Percentiles rank a stretch among this genome's conserved stretches.
Conservation (phyloP, 2,797 vertebrate species). For the Hyperoplus immaculatus region DNA sequence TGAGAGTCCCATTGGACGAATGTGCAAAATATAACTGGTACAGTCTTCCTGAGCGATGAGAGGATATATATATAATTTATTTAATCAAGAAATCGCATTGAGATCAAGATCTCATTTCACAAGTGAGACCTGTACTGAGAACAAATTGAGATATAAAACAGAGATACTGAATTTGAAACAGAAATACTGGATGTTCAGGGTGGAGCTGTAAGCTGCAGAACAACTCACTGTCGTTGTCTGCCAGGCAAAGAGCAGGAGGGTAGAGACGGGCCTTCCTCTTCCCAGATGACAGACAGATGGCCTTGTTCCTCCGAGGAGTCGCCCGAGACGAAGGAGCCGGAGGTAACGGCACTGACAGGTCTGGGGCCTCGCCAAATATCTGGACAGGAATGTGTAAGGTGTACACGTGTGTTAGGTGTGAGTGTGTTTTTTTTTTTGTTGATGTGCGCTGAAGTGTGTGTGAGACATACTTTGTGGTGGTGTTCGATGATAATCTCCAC, state of each 20-base stretch:
- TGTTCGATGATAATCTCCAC: slow-evolving; percentile 99
- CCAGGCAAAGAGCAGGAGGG: slow-evolving; percentile 90
- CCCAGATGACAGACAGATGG: slow-evolving; percentile 96
- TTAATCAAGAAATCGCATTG: too few species aligned
- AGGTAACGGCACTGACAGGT: slow-evolving; percentile 93
- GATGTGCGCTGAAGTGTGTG: background rate
- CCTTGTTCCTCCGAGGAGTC: slow-evolving; percentile 90
- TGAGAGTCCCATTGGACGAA: background rate
- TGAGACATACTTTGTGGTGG: slow-evolving; percentile 89
- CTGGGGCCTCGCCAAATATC: slow-evolving; percentile 95
- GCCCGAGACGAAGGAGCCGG: slow-evolving; percentile 89
- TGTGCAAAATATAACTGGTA: background rate
- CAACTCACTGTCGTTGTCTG: slow-evolving; percentile 97
- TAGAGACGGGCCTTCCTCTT: slow-evolving; percentile 93
- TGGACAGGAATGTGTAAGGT: slow-evolving; percentile 64
- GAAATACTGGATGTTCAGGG: too few species aligned
- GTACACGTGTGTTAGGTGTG: background rate
- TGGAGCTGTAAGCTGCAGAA: background rate
- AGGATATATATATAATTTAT: too few species aligned
- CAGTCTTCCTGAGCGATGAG: too few species aligned
- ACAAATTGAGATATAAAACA: too few species aligned
- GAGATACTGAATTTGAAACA: too few species aligned
- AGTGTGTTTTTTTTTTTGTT: background rate
- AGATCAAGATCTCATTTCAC: too few species aligned
- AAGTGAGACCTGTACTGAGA: too few species aligned